Conservation (phyloP, 30 jellyfish, hydroid and myxozoan species). For the Aurelia aurita region DNA sequence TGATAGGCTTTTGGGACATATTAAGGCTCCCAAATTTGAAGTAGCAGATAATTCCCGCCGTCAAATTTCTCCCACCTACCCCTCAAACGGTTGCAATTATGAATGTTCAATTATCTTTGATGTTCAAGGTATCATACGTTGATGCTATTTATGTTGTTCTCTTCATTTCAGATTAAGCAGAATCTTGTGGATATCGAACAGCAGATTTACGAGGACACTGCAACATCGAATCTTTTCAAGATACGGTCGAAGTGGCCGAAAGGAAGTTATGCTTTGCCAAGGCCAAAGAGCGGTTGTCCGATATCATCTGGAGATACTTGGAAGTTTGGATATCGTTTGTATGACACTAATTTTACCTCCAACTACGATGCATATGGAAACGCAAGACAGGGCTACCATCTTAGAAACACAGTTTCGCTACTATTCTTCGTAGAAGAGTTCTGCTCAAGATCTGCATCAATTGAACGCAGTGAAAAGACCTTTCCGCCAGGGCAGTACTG, state of each 20-base stretch:
- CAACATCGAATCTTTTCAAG: neutral
- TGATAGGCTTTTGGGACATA: too few species aligned
- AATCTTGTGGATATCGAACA: neutral
- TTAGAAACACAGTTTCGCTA: constrained; percentile 16
- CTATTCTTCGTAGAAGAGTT: constrained; percentile 58
- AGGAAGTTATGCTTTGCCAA: constrained; percentile 52
- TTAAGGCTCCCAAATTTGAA: too few species aligned
- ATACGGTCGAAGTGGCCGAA: constrained; percentile 41
- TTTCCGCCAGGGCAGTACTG: constrained; percentile 74
- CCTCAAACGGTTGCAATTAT: too few species aligned
- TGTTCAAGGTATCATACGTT: too few species aligned
- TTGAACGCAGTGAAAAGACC: neutral
- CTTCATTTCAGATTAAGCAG: too few species aligned
- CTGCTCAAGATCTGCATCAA: constrained; percentile 23
- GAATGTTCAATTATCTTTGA: too few species aligned
- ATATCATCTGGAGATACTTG: neutral
- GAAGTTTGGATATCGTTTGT: constrained; percentile 60
- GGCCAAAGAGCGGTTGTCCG: constrained; percentile 68
- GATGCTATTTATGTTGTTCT: too few species aligned
- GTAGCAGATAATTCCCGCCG: too few species aligned
- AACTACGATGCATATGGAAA: neutral
- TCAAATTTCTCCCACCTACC: too few species aligned
- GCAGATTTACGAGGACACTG: neutral
- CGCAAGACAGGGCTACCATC: too few species aligned
- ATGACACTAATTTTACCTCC: neutral